A percentile compares a stretch with the other conserved stretches of the same genome.
These are phyloP conservation scores for Incurvaria masculella DNA, from an alignment of 2,888 invertebrate genomes.

Conservation along the genomic window DNA sequence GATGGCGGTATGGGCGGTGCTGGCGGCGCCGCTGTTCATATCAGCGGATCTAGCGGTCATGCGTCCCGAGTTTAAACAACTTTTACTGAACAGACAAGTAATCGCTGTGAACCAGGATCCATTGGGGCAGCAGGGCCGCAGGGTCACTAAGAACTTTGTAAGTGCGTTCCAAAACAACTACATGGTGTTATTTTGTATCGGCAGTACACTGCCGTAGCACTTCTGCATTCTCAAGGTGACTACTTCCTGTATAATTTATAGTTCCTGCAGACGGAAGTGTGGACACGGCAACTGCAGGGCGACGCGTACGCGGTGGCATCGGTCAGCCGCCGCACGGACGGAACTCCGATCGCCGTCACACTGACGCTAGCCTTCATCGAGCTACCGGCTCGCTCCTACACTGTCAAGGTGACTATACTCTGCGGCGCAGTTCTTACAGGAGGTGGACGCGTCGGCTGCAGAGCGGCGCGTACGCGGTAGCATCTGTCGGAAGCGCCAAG, in stretches of 20 bases:
- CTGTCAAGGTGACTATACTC: no score
- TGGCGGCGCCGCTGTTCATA: constrained; percentile 67
- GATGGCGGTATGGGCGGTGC: constrained; percentile 69
- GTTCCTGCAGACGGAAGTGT: neutral
- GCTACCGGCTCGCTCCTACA: constrained; percentile 17
- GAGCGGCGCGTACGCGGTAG: constrained; percentile 33
- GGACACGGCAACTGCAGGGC: neutral
- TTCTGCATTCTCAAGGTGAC: neutral
- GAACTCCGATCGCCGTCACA: constrained; percentile 28
- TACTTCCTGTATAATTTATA: neutral
- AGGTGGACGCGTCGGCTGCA: neutral
- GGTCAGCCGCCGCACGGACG: constrained; percentile 37
- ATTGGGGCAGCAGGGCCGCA: constrained; percentile 58
- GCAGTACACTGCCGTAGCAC: no score
- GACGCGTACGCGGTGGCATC: constrained; percentile 39
- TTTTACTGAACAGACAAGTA: constrained; percentile 58
- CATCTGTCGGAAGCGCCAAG: no score
- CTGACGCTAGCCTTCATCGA: constrained; percentile 28
- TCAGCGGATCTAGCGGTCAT: constrained; percentile 61
- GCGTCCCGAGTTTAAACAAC: constrained; percentile 50
- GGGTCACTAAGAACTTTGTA: constrained; percentile 23
- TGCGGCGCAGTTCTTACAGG: neutral
- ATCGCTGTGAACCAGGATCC: constrained; percentile 65
- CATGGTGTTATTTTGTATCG: no score
- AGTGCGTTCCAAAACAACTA: neutral